A percentile compares a stretch with the other conserved stretches of the same genome.
phyloP scores from a whole-genome alignment of 2,113 vertebrate genomes.

The Uria lomvia region DNA sequence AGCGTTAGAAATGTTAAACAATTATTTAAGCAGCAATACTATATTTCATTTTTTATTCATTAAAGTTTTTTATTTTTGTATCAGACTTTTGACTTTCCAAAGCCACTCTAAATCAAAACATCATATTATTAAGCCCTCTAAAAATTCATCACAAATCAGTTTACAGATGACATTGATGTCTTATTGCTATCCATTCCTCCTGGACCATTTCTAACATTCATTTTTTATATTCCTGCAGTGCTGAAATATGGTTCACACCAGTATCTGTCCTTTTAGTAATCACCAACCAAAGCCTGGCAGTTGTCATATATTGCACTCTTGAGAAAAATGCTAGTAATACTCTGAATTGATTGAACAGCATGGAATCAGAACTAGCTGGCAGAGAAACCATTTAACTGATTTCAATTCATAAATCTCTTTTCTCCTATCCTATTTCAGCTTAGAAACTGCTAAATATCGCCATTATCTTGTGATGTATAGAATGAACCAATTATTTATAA shows the following conservation, averaged over 20 bases:
- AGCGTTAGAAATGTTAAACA: conserved; percentile 17
- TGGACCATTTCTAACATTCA: conserved; percentile 65
- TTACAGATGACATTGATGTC: conserved; percentile 75
- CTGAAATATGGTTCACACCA: conserved; percentile 72
- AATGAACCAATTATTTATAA: conserved; percentile 41
- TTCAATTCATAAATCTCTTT: conserved; percentile 30
- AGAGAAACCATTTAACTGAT: conserved; percentile 54
- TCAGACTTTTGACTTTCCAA: conserved; percentile 64
- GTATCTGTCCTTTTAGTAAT: conserved; percentile 75
- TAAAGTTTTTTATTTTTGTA: conserved; percentile 47
- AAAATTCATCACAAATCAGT: conserved; percentile 77
- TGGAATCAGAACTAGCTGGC: conserved; percentile 62
- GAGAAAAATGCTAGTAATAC: conserved; percentile 74
- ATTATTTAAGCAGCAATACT: conserved; percentile 25
- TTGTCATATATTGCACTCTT: conserved; percentile 73
- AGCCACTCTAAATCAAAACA: conserved; percentile 62
- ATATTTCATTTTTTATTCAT: conserved; percentile 34
- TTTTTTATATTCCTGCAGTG: conserved; percentile 71
- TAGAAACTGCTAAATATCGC: conserved; percentile 22
- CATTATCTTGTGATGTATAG: conserved; percentile 38
- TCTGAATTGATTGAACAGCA: conserved; percentile 71
- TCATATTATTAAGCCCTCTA: conserved; percentile 63
- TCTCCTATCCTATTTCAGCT: conserved; percentile 3
- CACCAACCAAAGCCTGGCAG: conserved; percentile 74
- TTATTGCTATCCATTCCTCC: conserved; percentile 74